A percentile compares a stretch with the other conserved stretches of the same genome.
Evolutionary conservation across 1,140 invertebrate genomes (phyloP).

Genomic region (Penaeus chinensis): DNA sequence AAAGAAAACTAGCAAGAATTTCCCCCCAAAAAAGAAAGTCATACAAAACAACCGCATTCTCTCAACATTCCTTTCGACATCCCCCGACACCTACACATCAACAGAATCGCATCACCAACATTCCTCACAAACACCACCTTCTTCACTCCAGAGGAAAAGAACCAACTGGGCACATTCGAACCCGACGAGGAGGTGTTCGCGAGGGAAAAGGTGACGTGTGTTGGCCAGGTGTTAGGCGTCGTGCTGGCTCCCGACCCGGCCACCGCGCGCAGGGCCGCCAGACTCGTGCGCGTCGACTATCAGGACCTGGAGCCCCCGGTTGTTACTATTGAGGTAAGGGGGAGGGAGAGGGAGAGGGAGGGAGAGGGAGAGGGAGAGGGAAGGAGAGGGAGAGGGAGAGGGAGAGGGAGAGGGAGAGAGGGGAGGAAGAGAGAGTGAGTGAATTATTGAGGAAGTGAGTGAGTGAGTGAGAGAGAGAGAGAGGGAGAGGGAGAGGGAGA

Average conservation of each 20-base stretch:
- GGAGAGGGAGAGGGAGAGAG: neutral
- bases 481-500: no score
- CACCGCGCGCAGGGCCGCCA: slow-evolving; percentile 75
- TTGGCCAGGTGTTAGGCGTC: slow-evolving; percentile 79
- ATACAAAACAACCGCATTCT: no score
- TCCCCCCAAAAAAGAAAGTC: no score
- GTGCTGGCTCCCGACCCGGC: slow-evolving; percentile 75
- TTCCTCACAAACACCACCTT: neutral
- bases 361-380: no score
- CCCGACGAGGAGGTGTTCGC: slow-evolving; percentile 68
- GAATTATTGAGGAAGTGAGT: no score
- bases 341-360: neutral
- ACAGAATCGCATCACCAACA: no score
- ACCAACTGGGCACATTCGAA: slow-evolving; percentile 76
- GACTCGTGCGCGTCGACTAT: slow-evolving; percentile 78
- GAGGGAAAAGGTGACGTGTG: slow-evolving; percentile 64
- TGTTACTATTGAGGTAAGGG: slow-evolving; percentile 71
- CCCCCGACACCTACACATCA: no score
- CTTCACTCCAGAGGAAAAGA: slow-evolving; percentile 73
- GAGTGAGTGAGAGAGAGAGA: no score
- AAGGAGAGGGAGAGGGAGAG: no score
- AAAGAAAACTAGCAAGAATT: no score
- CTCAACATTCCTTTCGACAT: no score
- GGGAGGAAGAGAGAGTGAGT: no score
- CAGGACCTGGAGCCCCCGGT: slow-evolving; percentile 70